Percentiles rank a stretch among this genome's conserved stretches.
These are phyloP conservation scores for Manis javanica DNA, from an alignment of 2,797 vertebrate genomes.

Conservation along the genomic window DNA sequence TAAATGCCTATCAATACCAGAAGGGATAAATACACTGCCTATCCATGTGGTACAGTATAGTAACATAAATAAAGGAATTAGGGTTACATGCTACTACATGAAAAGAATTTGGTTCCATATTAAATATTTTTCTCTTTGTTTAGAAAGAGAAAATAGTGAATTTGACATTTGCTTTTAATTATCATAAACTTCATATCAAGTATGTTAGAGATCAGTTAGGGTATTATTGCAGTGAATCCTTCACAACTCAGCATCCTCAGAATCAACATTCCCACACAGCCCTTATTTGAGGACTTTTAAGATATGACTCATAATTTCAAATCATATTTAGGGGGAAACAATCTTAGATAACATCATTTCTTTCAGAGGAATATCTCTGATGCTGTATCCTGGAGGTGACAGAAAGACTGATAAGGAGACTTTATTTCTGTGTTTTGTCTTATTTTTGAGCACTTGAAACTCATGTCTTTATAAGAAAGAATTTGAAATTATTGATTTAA, in stretches of 20 bases:
- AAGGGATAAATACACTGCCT: neutral
- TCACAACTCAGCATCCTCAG: neutral
- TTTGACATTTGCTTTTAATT: conserved; percentile 38
- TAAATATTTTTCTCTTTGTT: neutral
- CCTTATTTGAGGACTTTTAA: neutral
- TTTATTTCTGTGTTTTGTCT: neutral
- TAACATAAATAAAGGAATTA: neutral
- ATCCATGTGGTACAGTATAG: neutral
- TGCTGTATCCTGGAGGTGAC: neutral
- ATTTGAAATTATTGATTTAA: neutral
- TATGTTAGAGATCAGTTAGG: neutral
- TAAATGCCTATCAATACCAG: neutral
- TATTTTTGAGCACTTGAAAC: neutral
- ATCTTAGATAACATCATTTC: neutral
- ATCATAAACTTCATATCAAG: neutral
- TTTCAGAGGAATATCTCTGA: neutral
- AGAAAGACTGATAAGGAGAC: neutral
- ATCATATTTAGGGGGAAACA: neutral
- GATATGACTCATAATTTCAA: neutral
- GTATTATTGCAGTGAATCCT: neutral
- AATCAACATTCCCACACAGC: neutral
- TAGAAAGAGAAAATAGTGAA: neutral
- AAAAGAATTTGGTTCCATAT: neutral
- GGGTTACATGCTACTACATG: neutral
- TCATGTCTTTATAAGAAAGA: neutral